Conservation (phyloP, 2,113 vertebrate genomes). For the Hippoglossus stenolepis region DNA sequence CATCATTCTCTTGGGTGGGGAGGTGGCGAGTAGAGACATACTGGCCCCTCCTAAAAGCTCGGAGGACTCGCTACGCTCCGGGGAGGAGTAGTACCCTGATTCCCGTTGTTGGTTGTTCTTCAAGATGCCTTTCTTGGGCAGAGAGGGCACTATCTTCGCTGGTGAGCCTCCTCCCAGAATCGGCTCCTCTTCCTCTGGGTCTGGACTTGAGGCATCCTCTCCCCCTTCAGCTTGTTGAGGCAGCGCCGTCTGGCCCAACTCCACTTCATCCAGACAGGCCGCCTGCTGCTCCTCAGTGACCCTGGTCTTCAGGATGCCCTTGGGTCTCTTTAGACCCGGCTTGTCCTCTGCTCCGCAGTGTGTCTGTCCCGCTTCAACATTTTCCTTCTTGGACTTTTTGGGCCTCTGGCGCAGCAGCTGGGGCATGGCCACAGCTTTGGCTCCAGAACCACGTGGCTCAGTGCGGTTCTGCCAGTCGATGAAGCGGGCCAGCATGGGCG, state of each 20-base stretch:
- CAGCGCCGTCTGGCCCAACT: constrained; percentile 77
- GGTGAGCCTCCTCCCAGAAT: constrained; percentile 75
- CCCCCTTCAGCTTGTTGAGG: constrained; percentile 58
- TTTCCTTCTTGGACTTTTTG: constrained; percentile 96
- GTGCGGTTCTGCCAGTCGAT: constrained; percentile 95
- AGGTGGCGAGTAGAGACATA: constrained; percentile 75
- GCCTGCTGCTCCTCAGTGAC: constrained; percentile 88
- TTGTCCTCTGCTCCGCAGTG: constrained; percentile 84
- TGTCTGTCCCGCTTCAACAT: constrained; percentile 82
- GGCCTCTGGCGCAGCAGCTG: constrained; percentile 87
- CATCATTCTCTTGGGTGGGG: constrained; percentile 74
- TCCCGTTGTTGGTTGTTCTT: constrained; percentile 94
- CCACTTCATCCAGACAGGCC: constrained; percentile 83
- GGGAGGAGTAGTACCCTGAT: constrained; percentile 98
- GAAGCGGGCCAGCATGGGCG: constrained; percentile 92
- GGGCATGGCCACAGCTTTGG: constrained; percentile 61
- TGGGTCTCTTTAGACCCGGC: constrained; percentile 91
- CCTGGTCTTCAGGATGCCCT: constrained; percentile 95
- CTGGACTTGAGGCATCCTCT: constrained; percentile 83
- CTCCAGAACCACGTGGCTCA: constrained; percentile 69
- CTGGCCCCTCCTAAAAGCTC: constrained; percentile 87
- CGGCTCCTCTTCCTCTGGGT: constrained; percentile 75
- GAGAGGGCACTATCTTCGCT: constrained; percentile 84
- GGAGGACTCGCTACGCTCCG: constrained; percentile 94
- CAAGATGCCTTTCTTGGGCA: constrained; percentile 97